Evolutionary conservation across 2,797 vertebrate species (phyloP), one percentile per base, ranked within the genome.

Genomic region (Artibeus jamaicensis): DNA sequence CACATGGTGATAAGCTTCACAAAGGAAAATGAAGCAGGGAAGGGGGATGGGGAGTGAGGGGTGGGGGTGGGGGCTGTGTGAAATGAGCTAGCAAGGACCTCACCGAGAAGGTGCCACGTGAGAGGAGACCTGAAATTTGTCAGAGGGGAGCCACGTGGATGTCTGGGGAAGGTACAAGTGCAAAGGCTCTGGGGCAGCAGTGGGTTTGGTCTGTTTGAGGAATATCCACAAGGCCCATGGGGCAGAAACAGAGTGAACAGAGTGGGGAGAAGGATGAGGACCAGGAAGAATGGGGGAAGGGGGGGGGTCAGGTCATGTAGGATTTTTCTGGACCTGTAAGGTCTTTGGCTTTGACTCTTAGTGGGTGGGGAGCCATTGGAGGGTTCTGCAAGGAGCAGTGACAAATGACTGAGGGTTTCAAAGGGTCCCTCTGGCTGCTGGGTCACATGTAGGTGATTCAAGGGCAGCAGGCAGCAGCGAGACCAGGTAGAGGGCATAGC

Each of bases 81-180:
- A n/a, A 42, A 39, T 14, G 79, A 77, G 50, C 46, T 16, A 15
- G 48, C 22, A 3, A 79, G 42, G 81, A 24, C 14, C 3, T 65
- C 50, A 26, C 24, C 2, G 46, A 24, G 29, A 29, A 68, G 19
- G 39, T n/a, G 39, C 19, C 46, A 7, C 37, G 5, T 42, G 67
- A 82, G 67, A 39, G 1, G 37, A 67, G 71, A 55, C 32, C 37
- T 71, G 37, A 89, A 78, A 18, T 19, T 39, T 29, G 42, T 14
- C 39, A 65, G 70, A 39, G 39, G 34, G 16, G 18, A 39, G n/a
- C 44, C 71, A 5, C 0, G 0, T 1, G 32, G 18, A 16, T 0
- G 7, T 12, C 14, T 48, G 67, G 11, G 26, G 84, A 74, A 71
- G 42, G 46, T 18, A 9, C 16, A 14, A 7, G 73, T 3, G 34